Evolutionary conservation across 2,113 vertebrate genomes (phyloP).

Genomic region (Tragelaphus imberbis): DNA sequence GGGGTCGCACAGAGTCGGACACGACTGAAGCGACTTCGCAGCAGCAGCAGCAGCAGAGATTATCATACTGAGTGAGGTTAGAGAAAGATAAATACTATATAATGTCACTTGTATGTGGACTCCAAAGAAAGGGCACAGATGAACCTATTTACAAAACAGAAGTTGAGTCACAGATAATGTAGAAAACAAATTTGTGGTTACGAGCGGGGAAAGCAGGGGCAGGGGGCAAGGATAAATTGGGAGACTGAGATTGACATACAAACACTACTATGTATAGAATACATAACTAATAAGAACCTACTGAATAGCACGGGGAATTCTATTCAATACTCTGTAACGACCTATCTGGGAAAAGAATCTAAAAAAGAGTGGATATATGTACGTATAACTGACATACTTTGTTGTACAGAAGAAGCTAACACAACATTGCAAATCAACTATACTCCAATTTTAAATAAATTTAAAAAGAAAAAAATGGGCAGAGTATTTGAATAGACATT

Average conservation of each 20-base stretch:
- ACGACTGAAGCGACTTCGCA: no score
- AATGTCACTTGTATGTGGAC: background rate
- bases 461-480: background rate
- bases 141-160: background rate
- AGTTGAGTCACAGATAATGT: background rate
- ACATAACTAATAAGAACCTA: background rate
- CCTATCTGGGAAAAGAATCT: background rate
- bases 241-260: background rate
- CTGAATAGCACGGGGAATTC: background rate
- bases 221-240: background rate
- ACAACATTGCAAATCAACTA: background rate
- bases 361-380: background rate
- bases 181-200: background rate
- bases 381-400: background rate
- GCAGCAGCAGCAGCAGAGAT: background rate
- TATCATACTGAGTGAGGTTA: background rate
- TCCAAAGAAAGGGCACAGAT: background rate
- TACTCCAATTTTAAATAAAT: background rate
- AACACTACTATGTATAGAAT: background rate
- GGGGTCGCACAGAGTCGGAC: no score
- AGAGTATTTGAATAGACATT: background rate
- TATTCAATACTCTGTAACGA: background rate
- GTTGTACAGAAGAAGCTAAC: background rate
- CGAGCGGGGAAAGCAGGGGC: background rate
- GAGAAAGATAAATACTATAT: background rate